Conservation (phyloP, 2,888 invertebrate species). For the Baccha elongata region DNA sequence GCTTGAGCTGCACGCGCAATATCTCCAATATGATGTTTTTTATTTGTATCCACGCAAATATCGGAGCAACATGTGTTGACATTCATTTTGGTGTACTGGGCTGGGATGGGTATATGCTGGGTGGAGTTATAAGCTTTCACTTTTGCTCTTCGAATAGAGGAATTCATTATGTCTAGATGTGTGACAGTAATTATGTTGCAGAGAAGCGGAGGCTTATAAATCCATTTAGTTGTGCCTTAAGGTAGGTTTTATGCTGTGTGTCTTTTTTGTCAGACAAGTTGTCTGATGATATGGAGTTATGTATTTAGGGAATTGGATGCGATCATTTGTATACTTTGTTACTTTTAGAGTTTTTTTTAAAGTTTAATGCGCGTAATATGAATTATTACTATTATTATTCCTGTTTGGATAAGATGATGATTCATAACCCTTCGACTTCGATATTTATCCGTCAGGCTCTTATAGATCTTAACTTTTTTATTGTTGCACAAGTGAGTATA, state of each 20-base stretch:
- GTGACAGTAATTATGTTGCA: constrained; percentile 54
- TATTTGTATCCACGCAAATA: constrained; percentile 10
- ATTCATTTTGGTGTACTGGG: constrained; percentile 48
- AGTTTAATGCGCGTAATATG: background rate
- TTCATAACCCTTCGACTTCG: no score
- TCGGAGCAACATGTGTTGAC: constrained; percentile 55
- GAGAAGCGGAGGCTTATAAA: constrained; percentile 39
- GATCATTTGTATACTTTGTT: background rate
- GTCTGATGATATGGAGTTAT: constrained; percentile 21
- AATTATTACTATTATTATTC: no score
- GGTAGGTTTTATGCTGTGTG: constrained; percentile 2
- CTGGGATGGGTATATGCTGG: constrained; percentile 20
- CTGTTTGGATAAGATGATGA: no score
- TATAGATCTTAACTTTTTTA: no score
- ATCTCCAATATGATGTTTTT: constrained; percentile 11
- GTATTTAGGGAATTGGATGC: background rate
- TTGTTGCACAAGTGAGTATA: no score
- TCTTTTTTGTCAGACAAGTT: constrained; percentile 9
- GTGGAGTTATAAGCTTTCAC: constrained; percentile 63
- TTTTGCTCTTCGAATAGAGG: constrained; percentile 46
- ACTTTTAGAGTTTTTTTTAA: background rate
- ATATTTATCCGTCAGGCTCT: no score
- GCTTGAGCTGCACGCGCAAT: constrained; percentile 53
- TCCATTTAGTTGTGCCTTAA: constrained; percentile 40
- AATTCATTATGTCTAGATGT: constrained; percentile 57